A percentile compares a stretch with the other conserved stretches of the same genome.
phyloP scores from a whole-genome alignment of 2,888 invertebrate species.

The Zaprionus bogoriensis region DNA sequence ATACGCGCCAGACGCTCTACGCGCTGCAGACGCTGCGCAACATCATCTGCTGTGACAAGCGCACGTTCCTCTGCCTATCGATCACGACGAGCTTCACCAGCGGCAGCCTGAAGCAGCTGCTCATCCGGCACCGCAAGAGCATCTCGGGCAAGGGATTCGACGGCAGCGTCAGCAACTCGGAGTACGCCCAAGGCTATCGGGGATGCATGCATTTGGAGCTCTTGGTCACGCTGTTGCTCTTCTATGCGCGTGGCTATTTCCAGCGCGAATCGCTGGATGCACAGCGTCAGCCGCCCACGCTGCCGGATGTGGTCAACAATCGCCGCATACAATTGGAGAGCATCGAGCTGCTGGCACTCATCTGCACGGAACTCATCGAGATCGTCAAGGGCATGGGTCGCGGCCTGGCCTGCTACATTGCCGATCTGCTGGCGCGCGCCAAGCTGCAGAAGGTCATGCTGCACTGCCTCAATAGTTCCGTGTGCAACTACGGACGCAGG shows the following conservation, averaged over 20 bases:
- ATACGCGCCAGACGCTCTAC: conserved; percentile 88
- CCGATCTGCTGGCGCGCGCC: conserved; percentile 88
- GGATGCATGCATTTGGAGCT: conserved; percentile 93
- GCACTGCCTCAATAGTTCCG: conserved; percentile 91
- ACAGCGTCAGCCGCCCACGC: conserved; percentile 84
- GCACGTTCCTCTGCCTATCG: conserved; percentile 89
- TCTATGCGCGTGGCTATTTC: conserved; percentile 90
- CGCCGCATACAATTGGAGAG: conserved; percentile 90
- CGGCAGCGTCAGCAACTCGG: conserved; percentile 86
- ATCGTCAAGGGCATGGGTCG: conserved; percentile 90
- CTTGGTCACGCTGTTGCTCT: conserved; percentile 89
- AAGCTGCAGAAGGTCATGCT: conserved; percentile 93
- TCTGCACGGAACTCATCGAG: conserved; percentile 88
- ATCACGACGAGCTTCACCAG: conserved; percentile 89
- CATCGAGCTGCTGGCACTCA: conserved; percentile 88
- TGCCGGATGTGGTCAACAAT: conserved; percentile 89
- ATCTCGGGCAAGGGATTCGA: conserved; percentile 88
- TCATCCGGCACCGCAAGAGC: conserved; percentile 89
- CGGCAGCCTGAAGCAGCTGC: conserved; percentile 82
- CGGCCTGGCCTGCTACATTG: conserved; percentile 89
- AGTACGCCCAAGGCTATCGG: conserved; percentile 87
- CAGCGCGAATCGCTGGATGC: conserved; percentile 77
- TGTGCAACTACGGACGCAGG: conserved; percentile 80
- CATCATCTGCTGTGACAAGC: conserved; percentile 87
- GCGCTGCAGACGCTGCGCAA: conserved; percentile 89